These are phyloP conservation scores for Idaea aversata DNA, from an alignment of 2,888 invertebrate species.

Conservation along the genomic window DNA sequence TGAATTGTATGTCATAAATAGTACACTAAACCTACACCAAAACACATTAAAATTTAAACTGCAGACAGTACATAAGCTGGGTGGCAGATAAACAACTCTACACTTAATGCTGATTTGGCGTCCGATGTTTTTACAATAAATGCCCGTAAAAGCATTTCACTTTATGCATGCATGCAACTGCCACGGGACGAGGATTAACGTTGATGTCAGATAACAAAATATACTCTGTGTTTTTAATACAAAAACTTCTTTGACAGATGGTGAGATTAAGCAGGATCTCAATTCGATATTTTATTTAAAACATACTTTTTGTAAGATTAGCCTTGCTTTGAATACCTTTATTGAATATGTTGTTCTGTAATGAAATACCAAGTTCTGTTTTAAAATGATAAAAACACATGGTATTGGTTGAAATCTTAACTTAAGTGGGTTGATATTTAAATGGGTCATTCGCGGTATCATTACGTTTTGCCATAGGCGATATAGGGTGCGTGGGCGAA, in stretches of 20 bases:
- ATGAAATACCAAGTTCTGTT: background rate
- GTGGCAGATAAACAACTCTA: conserved; percentile 21
- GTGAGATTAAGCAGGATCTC: conserved; percentile 30
- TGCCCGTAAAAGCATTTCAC: conserved; percentile 40
- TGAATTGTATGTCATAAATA: conserved; percentile 20
- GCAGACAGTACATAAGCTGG: conserved; percentile 19
- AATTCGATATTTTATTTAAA: conserved; percentile 18
- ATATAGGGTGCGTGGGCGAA: conserved; percentile 40
- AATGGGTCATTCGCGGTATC: conserved; percentile 46
- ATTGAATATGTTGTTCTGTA: too few species aligned
- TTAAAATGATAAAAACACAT: background rate
- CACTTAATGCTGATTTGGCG: conserved; percentile 26
- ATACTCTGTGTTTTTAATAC: conserved; percentile 30
- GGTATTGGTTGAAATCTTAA: background rate
- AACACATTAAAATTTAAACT: conserved; percentile 21
- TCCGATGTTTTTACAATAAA: conserved; percentile 24
- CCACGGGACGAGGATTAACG: conserved; percentile 36
- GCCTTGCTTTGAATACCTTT: too few species aligned
- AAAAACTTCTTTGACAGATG: conserved; percentile 31
- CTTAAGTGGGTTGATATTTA: conserved; percentile 10
- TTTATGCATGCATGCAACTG: conserved; percentile 38
- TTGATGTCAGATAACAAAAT: conserved; percentile 35
- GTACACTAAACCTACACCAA: conserved; percentile 21
- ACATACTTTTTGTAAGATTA: too few species aligned
- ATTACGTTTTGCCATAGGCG: conserved; percentile 36